Base-by-base conservation (phyloP, 2,888 invertebrate genomes). In the Thymelicus acteon region DNA sequence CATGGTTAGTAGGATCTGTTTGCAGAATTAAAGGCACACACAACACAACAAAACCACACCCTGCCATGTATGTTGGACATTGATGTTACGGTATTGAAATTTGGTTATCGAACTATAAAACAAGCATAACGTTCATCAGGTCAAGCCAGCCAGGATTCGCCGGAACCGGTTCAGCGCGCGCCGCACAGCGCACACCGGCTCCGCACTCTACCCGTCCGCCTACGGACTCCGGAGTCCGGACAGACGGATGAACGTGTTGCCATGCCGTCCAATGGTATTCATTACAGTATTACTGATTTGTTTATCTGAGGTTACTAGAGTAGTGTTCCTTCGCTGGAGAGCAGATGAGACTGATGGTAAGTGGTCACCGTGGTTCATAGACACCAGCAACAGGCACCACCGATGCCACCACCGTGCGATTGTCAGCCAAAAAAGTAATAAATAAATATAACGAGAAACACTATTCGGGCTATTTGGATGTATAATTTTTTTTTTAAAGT, bases 131-230 rank as follows among this genome's bases (percentile, higher is more conserved):
- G 24, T 54, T 54, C 24, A 10, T 49, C 10, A 10, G 3, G 24
- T 54, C 10, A 54, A 63, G n/a, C n/a, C n/a, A 37, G n/a, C 37
- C 49, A n/a, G 62, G 62, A 63, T 49, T 8, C n/a, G 37, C 31
- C 8, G 8, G 19, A 37, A 86, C 87, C 86, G 85, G 87, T 87
- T 86, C 77, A n/a, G n/a, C 71, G 64, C 78, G 75, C 47, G 13
- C 79, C 77, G 76, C 74, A 69, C 73, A 19, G 79, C 77, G 76
- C 74, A 69, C 73, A 19, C 19, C 19, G 0, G 2, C 19, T n/a
- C 19, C 19, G 19, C 19, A 19, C 19, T 19, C 19, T 73, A 75
- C 76, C 74, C 73, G 79, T 78, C 80, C 82, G 77, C 80, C 83
- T 77, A 85, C 85, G 78, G 31, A 31, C 31, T 31, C 31, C 31